Evolutionary conservation across 2,113 vertebrate genomes (phyloP), one percentile per base, ranked within the genome.

Genomic region (Pampusana beccarii): DNA sequence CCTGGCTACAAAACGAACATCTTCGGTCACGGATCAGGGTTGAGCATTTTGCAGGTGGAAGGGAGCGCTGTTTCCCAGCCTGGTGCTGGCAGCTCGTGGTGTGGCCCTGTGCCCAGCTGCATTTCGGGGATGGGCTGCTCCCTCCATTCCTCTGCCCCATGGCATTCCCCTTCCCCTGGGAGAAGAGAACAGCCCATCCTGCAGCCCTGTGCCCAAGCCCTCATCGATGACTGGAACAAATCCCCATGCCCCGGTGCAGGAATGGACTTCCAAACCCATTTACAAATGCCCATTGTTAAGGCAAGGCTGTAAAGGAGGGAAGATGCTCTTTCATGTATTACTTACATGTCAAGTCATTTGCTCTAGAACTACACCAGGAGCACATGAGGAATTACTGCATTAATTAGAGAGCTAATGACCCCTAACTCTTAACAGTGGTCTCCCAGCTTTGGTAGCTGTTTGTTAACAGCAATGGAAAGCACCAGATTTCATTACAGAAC

Each of bases 391-490:
- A 79, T 81, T 78, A 86, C 80, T 81, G 80, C 86, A 83, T 81
- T 93, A 93, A 89, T 96, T 91, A 87, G 86, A 67, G 72, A 92
- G 61, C 23, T 88, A 95, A 96, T 42, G 48, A 95, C 90, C 86
- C 82, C 31, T 26, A 54, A 83, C 72, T 89, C 69, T 6, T 54
- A 74, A 11, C 56, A 72, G 69, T 36, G 26, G n/a, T 31, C 60
- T 86, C 65, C 42, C 61, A 73, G 87, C 58, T 54, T 69, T 40
- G 54, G 74, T 77, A 93, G 80, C 51, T 21, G 0, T 66, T 87
- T 46, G 64, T 36, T 42, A 36, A 20, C 18, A 71, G 61, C 46
- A 21, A 24, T 33, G 70, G 80, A 61, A 40, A 66, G 81, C 64
- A 46, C 34, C 82, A 65, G 64, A n/a, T 72, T 65, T 42, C 73